Evolutionary conservation across 2,888 invertebrate species (phyloP).

Genomic region (Chloromyia formosa): DNA sequence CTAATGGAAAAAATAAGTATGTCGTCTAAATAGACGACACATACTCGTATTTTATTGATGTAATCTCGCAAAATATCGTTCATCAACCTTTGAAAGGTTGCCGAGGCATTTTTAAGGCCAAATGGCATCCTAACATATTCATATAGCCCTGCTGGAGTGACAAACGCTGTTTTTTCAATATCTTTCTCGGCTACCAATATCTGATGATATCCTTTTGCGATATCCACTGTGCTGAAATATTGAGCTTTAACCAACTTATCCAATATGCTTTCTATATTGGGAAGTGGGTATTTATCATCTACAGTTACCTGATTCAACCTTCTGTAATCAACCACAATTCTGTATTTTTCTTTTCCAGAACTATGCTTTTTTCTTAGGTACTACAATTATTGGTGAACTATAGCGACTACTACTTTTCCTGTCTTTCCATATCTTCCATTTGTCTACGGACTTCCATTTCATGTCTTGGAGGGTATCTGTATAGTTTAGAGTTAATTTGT

Average conservation of each 20-base stretch:
- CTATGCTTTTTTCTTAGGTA: constrained; percentile 48
- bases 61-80: constrained; percentile 44
- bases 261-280: constrained; percentile 48
- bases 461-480: constrained; percentile 46
- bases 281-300: constrained; percentile 47
- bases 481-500: constrained; percentile 46
- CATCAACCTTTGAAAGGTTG: constrained; percentile 46
- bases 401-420: constrained; percentile 46
- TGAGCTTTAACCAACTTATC: constrained; percentile 46
- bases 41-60: constrained; percentile 46
- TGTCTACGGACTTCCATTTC: constrained; percentile 38
- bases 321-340: constrained; percentile 49
- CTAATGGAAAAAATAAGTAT: constrained; percentile 33
- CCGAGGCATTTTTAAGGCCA: constrained; percentile 46
- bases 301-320: constrained; percentile 47
- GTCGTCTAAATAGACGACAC: constrained; percentile 37
- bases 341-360: constrained; percentile 47
- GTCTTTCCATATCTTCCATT: constrained; percentile 45
- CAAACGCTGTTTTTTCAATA: constrained; percentile 48
- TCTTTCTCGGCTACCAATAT: constrained; percentile 45
- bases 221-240: constrained; percentile 47
- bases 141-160: constrained; percentile 43
- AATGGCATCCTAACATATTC: constrained; percentile 47
- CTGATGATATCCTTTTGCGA: constrained; percentile 47
- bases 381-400: constrained; percentile 44